Evolutionary conservation across 2,797 vertebrate species (phyloP).

Genomic region (Halcyon leucocephala): DNA sequence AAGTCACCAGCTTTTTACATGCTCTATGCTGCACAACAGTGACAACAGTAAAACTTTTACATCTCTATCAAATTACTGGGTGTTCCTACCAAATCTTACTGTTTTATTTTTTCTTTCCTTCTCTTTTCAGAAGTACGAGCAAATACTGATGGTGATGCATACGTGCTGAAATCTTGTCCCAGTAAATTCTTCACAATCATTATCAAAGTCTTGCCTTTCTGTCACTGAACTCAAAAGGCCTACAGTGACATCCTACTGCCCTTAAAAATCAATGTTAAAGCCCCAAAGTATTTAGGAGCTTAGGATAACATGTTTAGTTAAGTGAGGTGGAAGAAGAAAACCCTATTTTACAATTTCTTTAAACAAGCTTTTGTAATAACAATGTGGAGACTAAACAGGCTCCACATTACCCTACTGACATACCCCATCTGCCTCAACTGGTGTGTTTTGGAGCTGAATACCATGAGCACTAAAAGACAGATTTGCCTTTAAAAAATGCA

Average conservation of each 20-base stretch:
- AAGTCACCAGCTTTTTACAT: background rate
- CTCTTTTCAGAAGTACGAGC: background rate
- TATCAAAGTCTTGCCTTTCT: background rate
- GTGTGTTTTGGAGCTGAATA: background rate
- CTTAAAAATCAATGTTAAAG: background rate
- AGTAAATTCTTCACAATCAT: background rate
- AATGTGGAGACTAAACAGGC: background rate
- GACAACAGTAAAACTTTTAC: background rate
- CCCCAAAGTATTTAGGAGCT: background rate
- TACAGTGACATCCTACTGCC: background rate
- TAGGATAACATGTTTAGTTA: background rate
- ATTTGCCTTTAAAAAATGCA: background rate
- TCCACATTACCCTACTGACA: background rate
- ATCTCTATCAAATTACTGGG: background rate
- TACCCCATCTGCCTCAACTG: background rate
- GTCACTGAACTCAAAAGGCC: background rate
- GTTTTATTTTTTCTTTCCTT: background rate
- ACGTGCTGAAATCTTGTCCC: background rate
- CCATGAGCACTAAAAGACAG: background rate
- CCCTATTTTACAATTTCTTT: background rate
- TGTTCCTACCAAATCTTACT: background rate
- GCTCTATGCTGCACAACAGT: background rate
- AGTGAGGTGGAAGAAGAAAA: background rate
- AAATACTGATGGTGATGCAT: background rate
- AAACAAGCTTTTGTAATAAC: background rate